phyloP scores from a whole-genome alignment of 2,113 vertebrate species.

The Melozone crissalis region DNA sequence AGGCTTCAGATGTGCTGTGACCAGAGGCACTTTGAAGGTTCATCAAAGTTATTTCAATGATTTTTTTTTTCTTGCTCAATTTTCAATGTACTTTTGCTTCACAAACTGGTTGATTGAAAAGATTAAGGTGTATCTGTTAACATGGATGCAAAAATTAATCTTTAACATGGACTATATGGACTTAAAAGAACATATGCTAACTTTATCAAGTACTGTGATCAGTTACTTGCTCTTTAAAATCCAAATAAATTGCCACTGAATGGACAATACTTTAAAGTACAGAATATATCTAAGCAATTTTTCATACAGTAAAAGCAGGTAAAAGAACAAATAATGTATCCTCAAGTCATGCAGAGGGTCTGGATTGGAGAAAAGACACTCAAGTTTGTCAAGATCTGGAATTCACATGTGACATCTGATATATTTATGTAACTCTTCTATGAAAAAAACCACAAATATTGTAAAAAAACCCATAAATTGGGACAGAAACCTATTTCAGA shows the following conservation, averaged over 20 bases:
- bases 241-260: background rate
- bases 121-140: background rate
- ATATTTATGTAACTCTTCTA: background rate
- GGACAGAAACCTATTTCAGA: background rate
- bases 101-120: background rate
- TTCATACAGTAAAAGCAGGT: background rate
- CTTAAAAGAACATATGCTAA: background rate
- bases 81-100: background rate
- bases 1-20: background rate
- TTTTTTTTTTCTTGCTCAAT: background rate
- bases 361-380: background rate
- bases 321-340: background rate
- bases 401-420: background rate
- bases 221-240: background rate
- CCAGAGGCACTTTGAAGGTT: background rate
- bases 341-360: background rate
- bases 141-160: background rate
- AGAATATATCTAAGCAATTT: background rate
- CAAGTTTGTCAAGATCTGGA: background rate
- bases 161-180: background rate
- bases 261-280: background rate
- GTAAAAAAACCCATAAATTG: background rate
- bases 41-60: background rate
- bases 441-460: background rate
- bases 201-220: background rate